Evolutionary conservation across 1,140 invertebrate species (phyloP), one percentile per base, ranked within the genome.

Genomic region (Solen grandis): DNA sequence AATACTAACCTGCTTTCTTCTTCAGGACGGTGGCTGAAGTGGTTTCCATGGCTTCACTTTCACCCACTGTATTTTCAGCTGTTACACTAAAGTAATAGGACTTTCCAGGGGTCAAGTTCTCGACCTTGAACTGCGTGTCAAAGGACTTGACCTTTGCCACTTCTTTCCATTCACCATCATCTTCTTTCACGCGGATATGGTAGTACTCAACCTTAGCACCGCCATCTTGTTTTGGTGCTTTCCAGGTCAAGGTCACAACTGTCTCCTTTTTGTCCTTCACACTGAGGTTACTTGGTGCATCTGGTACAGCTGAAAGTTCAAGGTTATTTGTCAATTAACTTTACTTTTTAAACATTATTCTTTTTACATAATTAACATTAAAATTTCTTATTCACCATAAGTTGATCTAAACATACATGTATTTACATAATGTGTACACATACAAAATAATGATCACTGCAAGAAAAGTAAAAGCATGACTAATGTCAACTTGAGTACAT

Each of bases 151-250:
- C 82, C n/a, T 81, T 97, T 95, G 88, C 97, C 95, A 95, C 97
- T 96, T 98, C 75, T 96, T 94, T 94, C 97, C 95, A 99, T 59
- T 88, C 82, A 41, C 87, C 92, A 0, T 94, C 94, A 93, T 97
- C 97, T 83, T 88, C 88, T 59, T 85, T 93, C 92, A 96, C 97
- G 91, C 99, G 98, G 75, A 99, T 95, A 55, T 98, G 95, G 89
- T 99, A 99, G 88, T 99, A 99, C 0, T 97, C 98, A 72, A 99
- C 95, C 55, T 97, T 97, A 35, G 96, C 96, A 13, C 99, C 98
- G 35, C 97, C 98, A 89, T 94, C 91, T 84, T 93, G 90, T 77
- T 96, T 97, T 1, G 99, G 98, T 87, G 98, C 96, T 89, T 95
- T 96, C 99, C 99, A 99, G 36, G 52, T 80, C 54, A 93, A 80